Evolutionary conservation across 2,888 invertebrate species (phyloP), one percentile per base, ranked within the genome.

Genomic region (Tiliacea citrago): DNA sequence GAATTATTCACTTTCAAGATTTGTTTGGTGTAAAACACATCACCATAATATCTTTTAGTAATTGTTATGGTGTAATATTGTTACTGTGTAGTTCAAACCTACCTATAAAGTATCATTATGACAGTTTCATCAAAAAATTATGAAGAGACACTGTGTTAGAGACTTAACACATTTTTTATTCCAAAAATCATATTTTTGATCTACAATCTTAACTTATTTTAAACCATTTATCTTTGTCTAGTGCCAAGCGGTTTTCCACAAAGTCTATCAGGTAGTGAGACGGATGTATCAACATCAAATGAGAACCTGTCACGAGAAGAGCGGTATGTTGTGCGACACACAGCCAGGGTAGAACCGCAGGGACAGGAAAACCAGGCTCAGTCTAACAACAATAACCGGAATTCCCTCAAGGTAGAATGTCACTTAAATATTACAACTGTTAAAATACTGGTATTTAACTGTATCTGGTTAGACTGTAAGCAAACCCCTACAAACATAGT

Each of bases 281-380:
- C 98, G 9, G 98, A 99, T 96, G 98, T 98, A 75, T 98, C 98
- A 21, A 98, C 98, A 65, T 99, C 98, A 24, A 98, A 98, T 87
- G 99, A 99, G 94, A 99, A 99, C 94, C 95, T 99, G 82, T 98
- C 98, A 53, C 97, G 98, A 89, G 98, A 98, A 93, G 98, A 98
- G 92, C 97, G 98, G 86, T 98, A 98, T 95, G 98, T 98, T 63
- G 98, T 98, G 81, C 96, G 98, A 84, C 98, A 98, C 90, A 98
- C 98, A 0, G 98, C 98, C 10, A 97, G 99, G 55, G 99, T 99
- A 90, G 99, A 99, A 92, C 99, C 99, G 0, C 99, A 99, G 93
- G 99, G 99, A 0, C 98, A 99, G 94, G 99, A 99, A 93, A 98
- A 98, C 93, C 97, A 95, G 62, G 91, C 91, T 74, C 94, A 93